Percentiles rank a stretch among this genome's conserved stretches.
Conservation (phyloP, 2,888 invertebrate genomes). For the Eristalinus aeneus region DNA sequence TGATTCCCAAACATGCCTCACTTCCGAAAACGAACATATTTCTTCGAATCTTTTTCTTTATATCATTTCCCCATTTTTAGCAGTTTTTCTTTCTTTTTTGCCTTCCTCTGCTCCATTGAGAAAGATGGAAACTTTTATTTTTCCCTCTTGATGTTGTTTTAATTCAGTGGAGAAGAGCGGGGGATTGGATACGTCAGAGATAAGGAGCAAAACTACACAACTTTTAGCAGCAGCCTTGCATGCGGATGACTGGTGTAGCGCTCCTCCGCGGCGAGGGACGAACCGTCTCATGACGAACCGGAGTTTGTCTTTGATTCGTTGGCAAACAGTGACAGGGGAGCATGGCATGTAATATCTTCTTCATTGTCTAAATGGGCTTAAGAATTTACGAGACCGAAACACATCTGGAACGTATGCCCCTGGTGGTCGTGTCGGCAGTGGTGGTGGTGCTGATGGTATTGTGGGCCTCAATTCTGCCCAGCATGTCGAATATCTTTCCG, state of each 20-base stretch:
- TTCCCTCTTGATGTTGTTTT: constrained; percentile 59
- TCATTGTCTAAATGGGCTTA: constrained; percentile 62
- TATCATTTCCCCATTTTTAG: constrained; percentile 18
- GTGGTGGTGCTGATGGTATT: neutral
- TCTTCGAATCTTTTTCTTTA: constrained; percentile 35
- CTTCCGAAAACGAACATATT: constrained; percentile 57
- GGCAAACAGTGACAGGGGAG: constrained; percentile 4
- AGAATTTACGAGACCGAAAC: constrained; percentile 40
- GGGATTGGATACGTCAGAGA: neutral
- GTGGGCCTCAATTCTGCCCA: neutral
- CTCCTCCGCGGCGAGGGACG: neutral
- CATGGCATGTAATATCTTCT: constrained; percentile 46
- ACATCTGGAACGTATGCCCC: neutral
- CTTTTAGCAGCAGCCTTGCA: neutral
- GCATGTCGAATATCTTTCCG: neutral
- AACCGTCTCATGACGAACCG: neutral
- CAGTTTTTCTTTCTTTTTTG: neutral
- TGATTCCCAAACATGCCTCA: constrained; percentile 45
- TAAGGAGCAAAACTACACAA: constrained; percentile 4
- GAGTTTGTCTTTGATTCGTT: neutral
- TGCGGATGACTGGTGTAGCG: neutral
- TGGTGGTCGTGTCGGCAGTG: neutral
- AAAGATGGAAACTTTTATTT: constrained; percentile 63
- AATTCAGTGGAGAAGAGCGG: constrained; percentile 52
- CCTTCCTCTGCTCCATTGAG: constrained; percentile 27